Percentiles rank a stretch among this genome's conserved stretches.
These are phyloP conservation scores for Emys orbicularis DNA, from an alignment of 2,797 vertebrate genomes.

Conservation along the genomic window DNA sequence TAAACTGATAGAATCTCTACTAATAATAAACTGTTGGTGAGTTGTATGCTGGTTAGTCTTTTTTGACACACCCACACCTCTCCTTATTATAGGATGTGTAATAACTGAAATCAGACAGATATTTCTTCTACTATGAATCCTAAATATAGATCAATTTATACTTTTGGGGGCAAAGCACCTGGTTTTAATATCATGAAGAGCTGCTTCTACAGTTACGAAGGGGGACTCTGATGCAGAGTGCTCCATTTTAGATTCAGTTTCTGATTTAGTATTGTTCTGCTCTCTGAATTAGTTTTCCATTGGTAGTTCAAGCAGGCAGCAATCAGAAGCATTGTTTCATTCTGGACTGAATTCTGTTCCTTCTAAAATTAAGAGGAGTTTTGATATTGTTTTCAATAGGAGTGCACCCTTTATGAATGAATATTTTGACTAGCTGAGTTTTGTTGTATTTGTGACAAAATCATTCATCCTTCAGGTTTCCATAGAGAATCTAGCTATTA, in stretches of 20 bases:
- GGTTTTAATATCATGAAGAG: constrained; percentile 49
- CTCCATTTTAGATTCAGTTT: constrained; percentile 55
- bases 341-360: neutral
- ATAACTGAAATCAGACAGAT: constrained; percentile 4
- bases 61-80: neutral
- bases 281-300: constrained; percentile 52
- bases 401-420: neutral
- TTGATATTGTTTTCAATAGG: constrained; percentile 2
- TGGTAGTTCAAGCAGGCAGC: constrained; percentile 5
- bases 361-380: constrained; percentile 14
- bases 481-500: neutral
- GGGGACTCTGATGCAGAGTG: constrained; percentile 49
- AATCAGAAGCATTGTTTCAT: neutral
- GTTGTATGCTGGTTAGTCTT: neutral
- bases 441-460: neutral
- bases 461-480: neutral
- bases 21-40: neutral
- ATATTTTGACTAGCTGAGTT: neutral
- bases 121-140: neutral
- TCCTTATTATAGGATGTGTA: neutral
- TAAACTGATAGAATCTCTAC: neutral
- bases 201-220: constrained; percentile 27
- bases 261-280: neutral
- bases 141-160: constrained; percentile 38
- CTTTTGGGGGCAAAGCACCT: constrained; percentile 26